Conservation (phyloP, 2,113 vertebrate species). For the Pedetes capensis region DNA sequence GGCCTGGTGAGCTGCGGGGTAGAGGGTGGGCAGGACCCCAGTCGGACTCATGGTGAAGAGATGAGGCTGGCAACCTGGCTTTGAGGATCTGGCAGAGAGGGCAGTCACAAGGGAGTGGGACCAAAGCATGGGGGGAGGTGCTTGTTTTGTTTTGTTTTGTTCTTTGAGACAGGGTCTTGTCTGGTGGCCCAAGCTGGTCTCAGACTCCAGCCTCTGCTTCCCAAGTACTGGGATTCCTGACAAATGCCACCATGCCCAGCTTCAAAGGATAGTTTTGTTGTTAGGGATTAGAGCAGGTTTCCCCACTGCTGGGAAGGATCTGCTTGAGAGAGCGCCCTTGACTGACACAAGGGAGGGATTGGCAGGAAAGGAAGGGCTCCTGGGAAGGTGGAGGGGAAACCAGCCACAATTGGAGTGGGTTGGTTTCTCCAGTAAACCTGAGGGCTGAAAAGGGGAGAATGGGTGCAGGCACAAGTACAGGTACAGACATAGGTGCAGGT, state of each 20-base stretch:
- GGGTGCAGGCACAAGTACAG: not conserved
- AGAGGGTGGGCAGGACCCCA: not conserved
- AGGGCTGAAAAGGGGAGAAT: not conserved
- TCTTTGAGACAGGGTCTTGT: too few species aligned
- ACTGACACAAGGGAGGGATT: not conserved
- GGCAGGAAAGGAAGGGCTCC: fast-evolving
- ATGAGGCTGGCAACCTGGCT: too few species aligned
- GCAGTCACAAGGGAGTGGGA: too few species aligned
- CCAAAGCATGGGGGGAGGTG: too few species aligned
- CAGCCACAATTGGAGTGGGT: not conserved
- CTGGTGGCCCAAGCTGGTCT: too few species aligned
- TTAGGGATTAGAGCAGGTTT: fast-evolving
- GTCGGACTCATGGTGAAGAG: not conserved
- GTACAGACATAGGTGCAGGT: too few species aligned
- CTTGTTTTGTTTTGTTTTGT: too few species aligned
- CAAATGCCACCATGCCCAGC: too few species aligned
- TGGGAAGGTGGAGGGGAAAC: not conserved
- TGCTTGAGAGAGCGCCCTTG: not conserved
- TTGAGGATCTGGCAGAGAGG: not conserved
- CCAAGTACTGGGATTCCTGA: too few species aligned
- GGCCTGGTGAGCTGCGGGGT: not conserved
- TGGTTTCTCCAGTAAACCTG: not conserved
- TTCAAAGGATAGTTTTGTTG: not conserved
- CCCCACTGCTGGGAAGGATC: not conserved
- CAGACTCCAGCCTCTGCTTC: too few species aligned